phyloP scores from a whole-genome alignment of 2,113 vertebrate genomes.

The Hippocampus mohnikei region DNA sequence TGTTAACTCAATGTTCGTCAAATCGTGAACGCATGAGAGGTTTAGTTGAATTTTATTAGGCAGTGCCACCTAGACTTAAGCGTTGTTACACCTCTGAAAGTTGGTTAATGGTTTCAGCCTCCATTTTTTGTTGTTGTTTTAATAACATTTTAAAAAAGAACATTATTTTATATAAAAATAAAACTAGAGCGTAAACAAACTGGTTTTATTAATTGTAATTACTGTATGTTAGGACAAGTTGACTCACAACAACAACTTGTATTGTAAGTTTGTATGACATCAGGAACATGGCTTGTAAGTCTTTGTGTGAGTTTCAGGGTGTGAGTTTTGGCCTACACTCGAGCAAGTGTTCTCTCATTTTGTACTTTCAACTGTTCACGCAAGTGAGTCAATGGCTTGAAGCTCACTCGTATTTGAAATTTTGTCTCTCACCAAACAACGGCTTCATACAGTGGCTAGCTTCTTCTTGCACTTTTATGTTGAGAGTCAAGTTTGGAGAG shows the following conservation, averaged over 20 bases:
- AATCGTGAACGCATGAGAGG: too few relatives aligned
- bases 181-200: neutral
- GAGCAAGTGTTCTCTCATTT: neutral
- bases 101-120: too few relatives aligned
- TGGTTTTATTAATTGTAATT: neutral
- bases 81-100: too few relatives aligned
- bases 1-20: too few relatives aligned
- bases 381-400: neutral
- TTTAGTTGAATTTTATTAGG: too few relatives aligned
- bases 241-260: neutral
- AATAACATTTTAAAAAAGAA: too few relatives aligned
- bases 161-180: too few relatives aligned
- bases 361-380: neutral
- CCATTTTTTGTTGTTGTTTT: neutral
- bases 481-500: constrained; percentile 22
- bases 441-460: constrained; percentile 11
- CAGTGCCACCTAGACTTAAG: too few relatives aligned
- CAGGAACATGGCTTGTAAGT: neutral
- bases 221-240: neutral
- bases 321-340: too few relatives aligned
- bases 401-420: neutral
- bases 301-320: neutral
- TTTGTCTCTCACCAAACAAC: too few relatives aligned
- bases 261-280: neutral
- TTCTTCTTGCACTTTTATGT: neutral